Evolutionary conservation across 2,888 invertebrate genomes (phyloP).

Genomic region (Agapetus fuscipes): DNA sequence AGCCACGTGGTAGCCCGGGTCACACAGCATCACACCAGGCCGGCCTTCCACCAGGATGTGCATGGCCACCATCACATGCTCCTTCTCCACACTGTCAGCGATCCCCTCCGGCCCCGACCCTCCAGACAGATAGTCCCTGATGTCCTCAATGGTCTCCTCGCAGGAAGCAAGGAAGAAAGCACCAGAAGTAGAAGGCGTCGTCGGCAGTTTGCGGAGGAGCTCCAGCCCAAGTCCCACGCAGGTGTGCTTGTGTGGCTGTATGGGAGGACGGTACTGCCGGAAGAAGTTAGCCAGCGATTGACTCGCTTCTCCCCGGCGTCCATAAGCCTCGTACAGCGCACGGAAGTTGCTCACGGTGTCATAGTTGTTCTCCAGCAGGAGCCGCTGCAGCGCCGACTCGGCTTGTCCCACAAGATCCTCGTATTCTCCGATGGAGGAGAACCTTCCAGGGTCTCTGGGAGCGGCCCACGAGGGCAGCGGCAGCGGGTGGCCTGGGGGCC

Average conservation of each 20-base stretch:
- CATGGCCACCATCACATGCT: conserved; percentile 76
- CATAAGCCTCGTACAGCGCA: conserved; percentile 54
- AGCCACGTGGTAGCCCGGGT: conserved; percentile 87
- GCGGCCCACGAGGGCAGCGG: conserved; percentile 39
- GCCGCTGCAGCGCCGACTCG: conserved; percentile 68
- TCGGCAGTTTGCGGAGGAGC: conserved; percentile 54
- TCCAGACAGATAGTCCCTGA: conserved; percentile 51
- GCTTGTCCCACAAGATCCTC: conserved; percentile 71
- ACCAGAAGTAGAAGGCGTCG: conserved; percentile 58
- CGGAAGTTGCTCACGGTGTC: conserved; percentile 83
- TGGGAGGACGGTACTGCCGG: conserved; percentile 64
- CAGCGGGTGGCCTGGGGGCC: conserved; percentile 38
- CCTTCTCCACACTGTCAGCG: conserved; percentile 64
- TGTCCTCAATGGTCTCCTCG: conserved; percentile 68
- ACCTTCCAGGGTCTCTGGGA: conserved; percentile 35
- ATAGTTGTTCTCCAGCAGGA: conserved; percentile 78
- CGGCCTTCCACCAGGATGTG: conserved; percentile 64
- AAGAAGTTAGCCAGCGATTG: conserved; percentile 58
- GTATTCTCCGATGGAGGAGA: conserved; percentile 42
- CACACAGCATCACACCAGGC: conserved; percentile 68
- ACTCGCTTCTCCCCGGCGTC: conserved; percentile 59
- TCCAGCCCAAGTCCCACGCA: conserved; percentile 85
- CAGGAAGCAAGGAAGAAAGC: conserved; percentile 72
- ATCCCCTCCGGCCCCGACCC: conserved; percentile 46
- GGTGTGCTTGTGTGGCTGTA: conserved; percentile 70